Evolutionary conservation across 92 coral and sea anemone species (phyloP).

Genomic region (Meandrina meandrites): DNA sequence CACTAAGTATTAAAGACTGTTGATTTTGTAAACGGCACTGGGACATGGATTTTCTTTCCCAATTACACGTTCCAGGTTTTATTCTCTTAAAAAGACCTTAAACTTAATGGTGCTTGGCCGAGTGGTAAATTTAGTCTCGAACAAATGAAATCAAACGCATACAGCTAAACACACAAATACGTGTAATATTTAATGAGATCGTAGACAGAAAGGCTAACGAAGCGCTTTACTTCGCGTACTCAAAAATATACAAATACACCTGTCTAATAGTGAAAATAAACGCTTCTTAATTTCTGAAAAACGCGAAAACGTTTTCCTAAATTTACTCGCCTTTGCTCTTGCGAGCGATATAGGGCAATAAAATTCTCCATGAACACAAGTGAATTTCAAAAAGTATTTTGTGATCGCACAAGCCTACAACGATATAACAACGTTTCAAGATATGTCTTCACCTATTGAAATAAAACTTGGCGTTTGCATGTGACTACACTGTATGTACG

Average conservation of each 20-base stretch:
- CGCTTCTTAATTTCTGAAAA: neutral
- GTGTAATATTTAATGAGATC: slow-evolving; percentile 6
- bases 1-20: neutral
- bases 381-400: neutral
- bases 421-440: neutral
- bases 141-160: slow-evolving; percentile 4
- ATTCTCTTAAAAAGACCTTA: neutral
- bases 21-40: neutral
- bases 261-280: neutral
- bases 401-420: neutral
- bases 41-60: neutral
- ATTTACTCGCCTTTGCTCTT: neutral
- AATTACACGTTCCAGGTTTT: neutral
- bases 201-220: slow-evolving; percentile 21
- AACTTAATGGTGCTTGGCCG: neutral
- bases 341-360: neutral
- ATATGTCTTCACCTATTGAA: neutral
- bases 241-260: slow-evolving; percentile 31
- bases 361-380: neutral
- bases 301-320: neutral
- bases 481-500: neutral
- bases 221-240: neutral
- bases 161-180: slow-evolving; percentile 43
- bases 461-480: neutral
- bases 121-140: neutral